A percentile compares a stretch with the other conserved stretches of the same genome.
These are phyloP conservation scores for Ips nitidus DNA, from an alignment of 1,140 invertebrate genomes.

Conservation along the genomic window DNA sequence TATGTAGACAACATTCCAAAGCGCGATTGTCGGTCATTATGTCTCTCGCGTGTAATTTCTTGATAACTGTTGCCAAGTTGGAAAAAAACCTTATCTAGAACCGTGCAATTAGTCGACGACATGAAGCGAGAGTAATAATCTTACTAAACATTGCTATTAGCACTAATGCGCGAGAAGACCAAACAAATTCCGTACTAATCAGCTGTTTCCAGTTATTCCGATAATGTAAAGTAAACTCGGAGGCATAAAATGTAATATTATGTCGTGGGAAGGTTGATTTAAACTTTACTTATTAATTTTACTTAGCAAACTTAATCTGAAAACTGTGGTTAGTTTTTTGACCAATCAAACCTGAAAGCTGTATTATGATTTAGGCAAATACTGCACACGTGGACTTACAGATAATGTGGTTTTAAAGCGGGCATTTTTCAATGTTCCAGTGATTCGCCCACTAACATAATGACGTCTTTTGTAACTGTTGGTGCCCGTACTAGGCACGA, in stretches of 20 bases:
- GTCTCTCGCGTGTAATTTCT: no score
- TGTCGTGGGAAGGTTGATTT: no score
- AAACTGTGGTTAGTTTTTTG: no score
- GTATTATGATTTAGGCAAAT: no score
- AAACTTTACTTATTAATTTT: no score
- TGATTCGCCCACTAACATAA: conserved; percentile 2
- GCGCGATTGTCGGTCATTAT: no score
- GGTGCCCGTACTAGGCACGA: conserved; percentile 3
- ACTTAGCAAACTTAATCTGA: no score
- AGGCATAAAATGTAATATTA: background rate
- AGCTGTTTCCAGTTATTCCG: conserved; percentile 7
- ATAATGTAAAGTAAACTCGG: background rate
- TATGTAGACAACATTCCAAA: no score
- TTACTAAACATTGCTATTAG: background rate
- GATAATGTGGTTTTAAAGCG: no score
- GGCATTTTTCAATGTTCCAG: background rate
- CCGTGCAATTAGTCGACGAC: background rate
- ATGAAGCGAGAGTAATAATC: background rate
- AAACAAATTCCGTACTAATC: conserved; percentile 8
- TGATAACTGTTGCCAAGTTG: conserved; percentile 21
- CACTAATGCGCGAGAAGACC: background rate
- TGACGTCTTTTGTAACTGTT: background rate
- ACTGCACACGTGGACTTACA: no score
- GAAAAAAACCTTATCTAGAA: conserved; percentile 6
- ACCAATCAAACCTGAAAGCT: no score